These are phyloP conservation scores for Paralichthys olivaceus DNA, from an alignment of 2,113 vertebrate genomes.

Conservation along the genomic window DNA sequence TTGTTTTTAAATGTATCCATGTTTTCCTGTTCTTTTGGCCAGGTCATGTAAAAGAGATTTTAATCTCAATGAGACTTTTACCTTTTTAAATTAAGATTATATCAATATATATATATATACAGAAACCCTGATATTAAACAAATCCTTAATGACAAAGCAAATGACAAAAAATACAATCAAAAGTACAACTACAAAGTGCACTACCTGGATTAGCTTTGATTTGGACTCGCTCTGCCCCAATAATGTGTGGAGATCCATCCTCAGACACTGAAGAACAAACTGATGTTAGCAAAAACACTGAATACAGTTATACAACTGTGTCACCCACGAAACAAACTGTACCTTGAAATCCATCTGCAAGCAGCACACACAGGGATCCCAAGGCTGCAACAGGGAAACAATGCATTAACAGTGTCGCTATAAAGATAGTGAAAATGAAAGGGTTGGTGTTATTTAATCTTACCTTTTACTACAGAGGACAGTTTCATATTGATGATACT, in stretches of 20 bases:
- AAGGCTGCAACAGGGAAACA: slow-evolving; percentile 45
- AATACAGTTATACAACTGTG: not conserved
- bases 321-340: not conserved
- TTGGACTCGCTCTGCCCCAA: slow-evolving; percentile 24
- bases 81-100: no score
- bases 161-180: not conserved
- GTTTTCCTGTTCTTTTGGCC: no score
- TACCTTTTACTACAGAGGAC: slow-evolving; percentile 60
- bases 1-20: no score
- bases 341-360: slow-evolving; percentile 63
- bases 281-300: slow-evolving; percentile 1
- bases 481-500: slow-evolving; percentile 53
- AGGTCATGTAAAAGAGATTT: no score
- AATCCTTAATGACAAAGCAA: no score
- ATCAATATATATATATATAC: no score
- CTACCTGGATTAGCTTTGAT: slow-evolving; percentile 60
- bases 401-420: not conserved
- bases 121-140: no score
- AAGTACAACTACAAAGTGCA: no score
- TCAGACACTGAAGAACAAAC: slow-evolving; percentile 41
- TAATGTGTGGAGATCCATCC: slow-evolving; percentile 58
- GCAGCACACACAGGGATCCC: slow-evolving; percentile 50
- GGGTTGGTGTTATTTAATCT: not conserved
- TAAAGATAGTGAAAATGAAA: not conserved
- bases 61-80: no score